phyloP scores from a whole-genome alignment of 2,888 invertebrate genomes.

The Chrysina gloriosa region DNA sequence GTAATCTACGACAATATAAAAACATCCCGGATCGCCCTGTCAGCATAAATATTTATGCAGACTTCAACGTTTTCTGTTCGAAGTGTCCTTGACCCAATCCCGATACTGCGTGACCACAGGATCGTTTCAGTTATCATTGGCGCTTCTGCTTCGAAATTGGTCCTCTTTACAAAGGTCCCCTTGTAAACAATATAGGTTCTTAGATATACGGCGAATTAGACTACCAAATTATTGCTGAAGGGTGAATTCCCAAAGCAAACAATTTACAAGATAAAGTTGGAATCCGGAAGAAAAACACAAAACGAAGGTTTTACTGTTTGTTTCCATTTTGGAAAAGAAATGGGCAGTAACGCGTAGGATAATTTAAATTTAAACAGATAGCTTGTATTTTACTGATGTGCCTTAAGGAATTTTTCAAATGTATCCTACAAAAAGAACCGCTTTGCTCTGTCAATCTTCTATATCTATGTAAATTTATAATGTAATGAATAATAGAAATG shows the following conservation, averaged over 20 bases:
- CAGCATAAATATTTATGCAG: constrained; percentile 42
- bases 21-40: not conserved
- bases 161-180: constrained; percentile 22
- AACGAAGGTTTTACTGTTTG: not conserved
- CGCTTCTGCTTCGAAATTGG: constrained; percentile 13
- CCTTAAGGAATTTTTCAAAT: too few relatives aligned
- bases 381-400: not conserved
- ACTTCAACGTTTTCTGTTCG: constrained; percentile 23
- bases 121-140: constrained; percentile 22
- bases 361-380: constrained; percentile 3
- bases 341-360: not conserved
- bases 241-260: constrained; percentile 44
- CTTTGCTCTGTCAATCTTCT: too few relatives aligned
- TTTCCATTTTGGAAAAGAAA: not conserved
- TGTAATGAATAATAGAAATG: too few relatives aligned
- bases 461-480: too few relatives aligned
- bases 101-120: constrained; percentile 24
- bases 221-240: constrained; percentile 54
- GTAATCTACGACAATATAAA: constrained; percentile 1
- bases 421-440: too few relatives aligned
- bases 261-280: constrained; percentile 24
- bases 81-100: not conserved
- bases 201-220: constrained; percentile 53
- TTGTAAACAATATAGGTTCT: constrained; percentile 52
- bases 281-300: not conserved